These are phyloP conservation scores for Ptilorrhoa leucosticta DNA, from an alignment of 2,113 vertebrate species.

Conservation along the genomic window DNA sequence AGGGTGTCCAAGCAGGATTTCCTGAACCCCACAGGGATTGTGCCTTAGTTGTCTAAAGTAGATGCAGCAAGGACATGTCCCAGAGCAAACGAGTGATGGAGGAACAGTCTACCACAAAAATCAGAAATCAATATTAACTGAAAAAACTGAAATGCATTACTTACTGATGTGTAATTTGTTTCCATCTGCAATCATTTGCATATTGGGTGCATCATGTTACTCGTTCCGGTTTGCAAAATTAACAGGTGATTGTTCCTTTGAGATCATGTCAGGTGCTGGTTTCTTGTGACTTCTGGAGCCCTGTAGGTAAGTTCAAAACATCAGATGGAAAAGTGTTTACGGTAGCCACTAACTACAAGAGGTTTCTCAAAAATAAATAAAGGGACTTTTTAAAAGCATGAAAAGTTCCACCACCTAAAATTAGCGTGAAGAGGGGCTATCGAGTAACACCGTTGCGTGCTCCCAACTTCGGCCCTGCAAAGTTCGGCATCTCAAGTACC, in stretches of 20 bases:
- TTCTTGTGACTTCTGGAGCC: neutral
- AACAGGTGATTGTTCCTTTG: neutral
- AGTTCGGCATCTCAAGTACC: neutral
- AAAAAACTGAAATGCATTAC: neutral
- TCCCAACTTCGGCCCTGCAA: neutral
- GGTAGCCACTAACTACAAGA: neutral
- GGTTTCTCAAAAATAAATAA: neutral
- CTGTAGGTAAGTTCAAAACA: neutral
- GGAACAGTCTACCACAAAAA: neutral
- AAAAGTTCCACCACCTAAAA: constrained; percentile 14
- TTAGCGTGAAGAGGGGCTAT: neutral
- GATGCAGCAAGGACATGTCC: neutral
- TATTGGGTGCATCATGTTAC: neutral
- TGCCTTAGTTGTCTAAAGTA: neutral
- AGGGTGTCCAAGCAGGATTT: neutral
- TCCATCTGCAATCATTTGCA: constrained; percentile 31
- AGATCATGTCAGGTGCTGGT: neutral
- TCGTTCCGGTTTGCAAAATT: neutral
- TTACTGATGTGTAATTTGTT: constrained; percentile 32
- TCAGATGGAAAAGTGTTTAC: neutral
- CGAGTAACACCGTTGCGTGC: neutral
- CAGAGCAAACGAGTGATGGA: neutral
- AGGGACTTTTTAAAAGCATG: neutral
- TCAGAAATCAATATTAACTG: neutral
- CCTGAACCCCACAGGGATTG: neutral